Evolutionary conservation across 2,888 invertebrate genomes (phyloP), one percentile per base, ranked within the genome.

Genomic region (Drosophila atripex): DNA sequence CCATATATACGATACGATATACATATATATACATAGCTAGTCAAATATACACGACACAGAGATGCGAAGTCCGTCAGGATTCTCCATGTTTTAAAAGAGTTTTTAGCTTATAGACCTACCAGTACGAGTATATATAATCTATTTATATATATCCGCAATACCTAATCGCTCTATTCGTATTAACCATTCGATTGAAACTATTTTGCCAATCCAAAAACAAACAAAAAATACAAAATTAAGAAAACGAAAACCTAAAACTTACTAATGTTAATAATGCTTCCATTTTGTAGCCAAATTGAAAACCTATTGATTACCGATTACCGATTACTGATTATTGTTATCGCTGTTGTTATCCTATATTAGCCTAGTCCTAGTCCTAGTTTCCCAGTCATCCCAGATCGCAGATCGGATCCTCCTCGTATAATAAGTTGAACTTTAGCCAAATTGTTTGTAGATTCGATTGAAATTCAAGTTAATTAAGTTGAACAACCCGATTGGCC

Each of bases 281-380:
- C 80, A 82, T 82, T 86, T 83, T 80, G 84, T 83, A 82, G 86
- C 82, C 69, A 79, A 79, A 52, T 52, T 51, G 41, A 77, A 64
- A 45, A 51, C 57, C 32, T 77, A 73, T 45, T 28, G 59, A 59
- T 72, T 77, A 71, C 74, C 16, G 8, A 39, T 39, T 43, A 43
- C 21, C 2, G 39, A 41, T 41, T 43, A 43, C 21, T 57, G 60
- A 60, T 72, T 77, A 71, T 71, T 83, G 70, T 80, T 80, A 73
- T 70, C 49, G 69, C 76, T 78, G 78, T 80, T 84, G 73, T 80
- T 76, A 61, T 61, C 60, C 47, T 35, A 71, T 41, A 45, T 65
- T 58, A 55, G 61, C 69, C 74, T 74, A 79, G 65, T 41, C 45
- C 65, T 53, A 73, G 50, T 63, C 45, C 65, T 53, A 73, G 50